Evolutionary conservation across 2,797 vertebrate genomes (phyloP), one percentile per base, ranked within the genome.

Genomic region (Myotis planiceps): DNA sequence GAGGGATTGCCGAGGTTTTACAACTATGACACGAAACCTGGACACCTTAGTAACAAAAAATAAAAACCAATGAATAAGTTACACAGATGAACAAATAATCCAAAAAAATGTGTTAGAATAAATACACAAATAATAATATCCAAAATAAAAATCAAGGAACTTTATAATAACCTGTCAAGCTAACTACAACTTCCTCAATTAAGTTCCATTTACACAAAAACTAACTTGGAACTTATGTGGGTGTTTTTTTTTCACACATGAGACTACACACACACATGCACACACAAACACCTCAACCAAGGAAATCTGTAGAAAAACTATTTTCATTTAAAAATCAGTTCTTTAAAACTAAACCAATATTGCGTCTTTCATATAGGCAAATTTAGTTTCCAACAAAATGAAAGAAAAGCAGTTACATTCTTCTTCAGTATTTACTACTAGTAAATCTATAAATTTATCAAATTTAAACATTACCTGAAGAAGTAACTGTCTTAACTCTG

Each of bases 11-110:
- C 93, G 98, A 98, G 71, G 98, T 98, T 94, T 99, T 99, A 98
- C 99, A 99, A 93, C 98, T 99, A 96, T 99, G 99, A 98, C 99
- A 99, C 65, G 98, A 98, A 96, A 99, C 97, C 68, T 99, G 98
- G 89, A 99, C 98, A 95, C 99, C 99, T 99, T 98, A 96, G 81
- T 74, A 45, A 94, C 72, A 90, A 94, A 95, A 83, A 95, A 85
- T 18, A 82, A 92, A 96, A 95, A 65, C 3, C 47, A 96, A 71
- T 65, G 25, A 95, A 3, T 66, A 93, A 58, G 0, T 1, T 85
- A 95, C 18, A 47, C 12, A 34, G 72, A 68, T 3, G 0, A 83
- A 71, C 0, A 94, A 80, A 71, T n/a, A 25, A 94, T 32, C 37
- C 72, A 82, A 92, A 95, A 95, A 95, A 97, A 86, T 72, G 15